Base-by-base conservation (phyloP, 1,140 invertebrate species). In the Drosophila insularis region DNA sequence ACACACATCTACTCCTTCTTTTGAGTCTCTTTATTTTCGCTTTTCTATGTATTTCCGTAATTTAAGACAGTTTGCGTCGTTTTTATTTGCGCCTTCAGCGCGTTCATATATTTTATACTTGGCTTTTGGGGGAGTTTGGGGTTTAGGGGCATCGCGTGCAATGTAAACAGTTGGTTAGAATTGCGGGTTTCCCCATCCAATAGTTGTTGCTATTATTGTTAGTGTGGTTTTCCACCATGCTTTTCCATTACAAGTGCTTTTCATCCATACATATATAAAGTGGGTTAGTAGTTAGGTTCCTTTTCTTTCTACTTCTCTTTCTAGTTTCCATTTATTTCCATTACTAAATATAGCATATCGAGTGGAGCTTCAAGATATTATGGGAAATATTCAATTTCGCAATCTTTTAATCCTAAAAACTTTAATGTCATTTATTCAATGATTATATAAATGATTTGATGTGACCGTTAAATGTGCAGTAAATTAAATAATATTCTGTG, bases 31-130 rank as follows among this genome's bases (percentile, higher is more conserved):
- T 31, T 50, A 21, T 64, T 40, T n/a, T 71, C 23, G 58, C 14
- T 54, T 71, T 66, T 31, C 43, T 43, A 50, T 71, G 54, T 71
- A 78, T 71, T 74, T 78, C 75, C 71, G 71, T 71, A 67, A 78
- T 74, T 74, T 74, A 59, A 66, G 67, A 70, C 71, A 17, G 56
- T 54, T 74, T 74, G 69, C 62, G 65, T 58, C 63, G 43, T 69
- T 77, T 69, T 74, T 62, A 65, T 58, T 70, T 74, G 71, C 71
- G 71, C 66, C 66, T 77, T 73, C 72, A 68, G 43, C 43, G 19
- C 53, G 63, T 63, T 74, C 74, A 69, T 77, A 74, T 74, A 69
- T 71, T 58, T 37, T 63, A 54, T 13, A n/a, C 32, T 17, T 37
- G 59, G 19, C 21, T 11, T 64, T 17, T 19, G n/a, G 27, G 43